Base-by-base conservation (phyloP, 2,113 vertebrate genomes). In the Toxotes chatareus region DNA sequence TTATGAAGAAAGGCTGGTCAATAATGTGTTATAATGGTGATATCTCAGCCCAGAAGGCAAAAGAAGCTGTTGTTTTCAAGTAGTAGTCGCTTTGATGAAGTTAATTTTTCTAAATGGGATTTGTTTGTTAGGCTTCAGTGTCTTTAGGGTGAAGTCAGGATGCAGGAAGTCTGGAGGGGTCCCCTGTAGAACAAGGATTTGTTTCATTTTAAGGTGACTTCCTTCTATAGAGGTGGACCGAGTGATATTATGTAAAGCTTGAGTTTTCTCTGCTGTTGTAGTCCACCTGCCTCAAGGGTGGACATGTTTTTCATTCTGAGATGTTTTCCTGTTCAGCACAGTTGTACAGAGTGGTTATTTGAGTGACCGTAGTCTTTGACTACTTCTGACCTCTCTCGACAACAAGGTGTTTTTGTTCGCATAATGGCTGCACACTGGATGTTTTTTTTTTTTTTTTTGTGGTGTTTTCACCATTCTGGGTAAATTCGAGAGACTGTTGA, bases 1-100 rank as follows among this genome's bases (percentile, higher is more conserved):
- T 57, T 17, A 80, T 68, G 79, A 63, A 7, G 32, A 62, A 59
- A 79, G 11, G 27, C 69, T 19, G 6, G 23, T 36, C 66, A 60
- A 62, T 70, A 76, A 85, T 27, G 65, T 85, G 70, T 38, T 64
- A 55, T 27, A 75, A 79, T 63, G 40, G 77, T 34, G 65, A 59
- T 63, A 47, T 38, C 5, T 73, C 65, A 27, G 40, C 56, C 67
- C 44, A 51, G 27, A 40, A 17, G 53, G 49, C 34, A 64, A 46
- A 19, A 16, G 9, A 47, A 56, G 42, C 13, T 1, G 16, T 36
- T 53, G 16, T 42, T 31, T 27, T 27, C 27, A 59, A 36, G 23
- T 2, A 4, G n/a, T 5, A 16, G n/a, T 2, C 23, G 10, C 49
- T 19, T 71, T 38, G 12, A 21, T 46, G 13, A 40, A 63, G 7